phyloP scores from a whole-genome alignment of 2,113 vertebrate genomes.

The Hippopotamus amphibius region DNA sequence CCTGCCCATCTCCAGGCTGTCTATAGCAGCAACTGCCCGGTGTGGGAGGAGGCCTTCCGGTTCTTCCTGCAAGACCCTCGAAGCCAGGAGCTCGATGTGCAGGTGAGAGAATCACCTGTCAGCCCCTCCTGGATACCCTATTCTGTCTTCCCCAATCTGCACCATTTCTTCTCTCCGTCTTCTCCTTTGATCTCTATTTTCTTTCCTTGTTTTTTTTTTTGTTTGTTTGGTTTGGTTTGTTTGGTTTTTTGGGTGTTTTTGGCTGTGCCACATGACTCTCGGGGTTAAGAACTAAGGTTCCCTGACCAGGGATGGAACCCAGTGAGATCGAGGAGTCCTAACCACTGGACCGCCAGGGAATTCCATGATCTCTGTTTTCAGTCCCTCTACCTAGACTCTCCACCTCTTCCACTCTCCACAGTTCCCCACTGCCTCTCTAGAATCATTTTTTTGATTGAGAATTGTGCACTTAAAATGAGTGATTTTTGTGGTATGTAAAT shows the following conservation, averaged over 20 bases:
- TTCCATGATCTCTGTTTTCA: not conserved
- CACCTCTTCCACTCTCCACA: not conserved
- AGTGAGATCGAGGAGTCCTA: not conserved
- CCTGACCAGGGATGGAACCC: not conserved
- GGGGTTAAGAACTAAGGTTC: not conserved
- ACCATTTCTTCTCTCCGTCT: not conserved
- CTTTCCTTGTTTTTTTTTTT: not conserved
- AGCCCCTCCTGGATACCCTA: too few relatives aligned
- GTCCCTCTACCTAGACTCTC: not conserved
- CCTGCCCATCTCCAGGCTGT: constrained; percentile 83
- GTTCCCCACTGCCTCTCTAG: not conserved
- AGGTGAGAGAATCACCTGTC: constrained; percentile 83
- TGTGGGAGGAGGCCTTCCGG: constrained; percentile 95
- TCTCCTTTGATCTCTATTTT: not conserved
- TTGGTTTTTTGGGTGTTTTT: not conserved
- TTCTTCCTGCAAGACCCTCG: constrained; percentile 94
- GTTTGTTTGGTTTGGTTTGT: not conserved
- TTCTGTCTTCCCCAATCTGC: not conserved
- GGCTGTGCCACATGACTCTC: not conserved
- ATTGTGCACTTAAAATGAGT: constrained; percentile 48
- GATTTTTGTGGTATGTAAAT: not conserved
- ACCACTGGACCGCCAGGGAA: not conserved
- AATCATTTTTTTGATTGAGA: not conserved
- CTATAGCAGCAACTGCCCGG: constrained; percentile 88
- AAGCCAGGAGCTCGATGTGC: constrained; percentile 92